Conservation (phyloP, 1,140 invertebrate genomes). For the Drosophila navojoa region DNA sequence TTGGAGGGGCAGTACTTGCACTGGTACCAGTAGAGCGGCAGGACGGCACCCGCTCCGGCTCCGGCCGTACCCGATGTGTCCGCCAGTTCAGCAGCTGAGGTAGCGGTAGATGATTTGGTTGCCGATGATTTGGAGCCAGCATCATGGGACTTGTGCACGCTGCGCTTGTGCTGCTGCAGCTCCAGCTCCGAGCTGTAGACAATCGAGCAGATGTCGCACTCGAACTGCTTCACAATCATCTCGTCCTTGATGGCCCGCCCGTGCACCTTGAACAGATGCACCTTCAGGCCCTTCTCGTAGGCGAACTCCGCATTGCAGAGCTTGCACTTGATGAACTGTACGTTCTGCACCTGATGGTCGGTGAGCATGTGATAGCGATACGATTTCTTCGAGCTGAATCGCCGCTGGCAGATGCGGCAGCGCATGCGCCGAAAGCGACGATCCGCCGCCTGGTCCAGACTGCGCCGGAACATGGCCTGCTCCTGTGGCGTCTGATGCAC, state of each 20-base stretch:
- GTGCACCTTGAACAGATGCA: slow-evolving; percentile 83
- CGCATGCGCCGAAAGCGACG: slow-evolving; percentile 80
- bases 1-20: slow-evolving; percentile 83
- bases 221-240: slow-evolving; percentile 80
- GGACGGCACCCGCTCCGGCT: background rate
- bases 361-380: slow-evolving; percentile 83
- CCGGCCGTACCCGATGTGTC: slow-evolving; percentile 12
- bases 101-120: slow-evolving; percentile 16
- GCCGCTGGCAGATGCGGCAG: slow-evolving; percentile 79
- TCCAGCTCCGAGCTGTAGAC: slow-evolving; percentile 77
- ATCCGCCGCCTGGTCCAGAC: slow-evolving; percentile 76
- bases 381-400: slow-evolving; percentile 81
- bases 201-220: slow-evolving; percentile 82
- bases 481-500: slow-evolving; percentile 62
- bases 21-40: slow-evolving; percentile 80
- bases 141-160: slow-evolving; percentile 47
- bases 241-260: slow-evolving; percentile 73
- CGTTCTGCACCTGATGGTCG: slow-evolving; percentile 82
- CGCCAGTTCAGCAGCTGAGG: slow-evolving; percentile 20
- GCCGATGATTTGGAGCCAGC: slow-evolving; percentile 20
- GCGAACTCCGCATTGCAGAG: slow-evolving; percentile 82
- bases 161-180: slow-evolving; percentile 71
- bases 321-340: slow-evolving; percentile 83
- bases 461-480: slow-evolving; percentile 70
- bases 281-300: slow-evolving; percentile 82